Evolutionary conservation across 2,888 invertebrate genomes (phyloP).

Genomic region (Slavum lentiscoides): DNA sequence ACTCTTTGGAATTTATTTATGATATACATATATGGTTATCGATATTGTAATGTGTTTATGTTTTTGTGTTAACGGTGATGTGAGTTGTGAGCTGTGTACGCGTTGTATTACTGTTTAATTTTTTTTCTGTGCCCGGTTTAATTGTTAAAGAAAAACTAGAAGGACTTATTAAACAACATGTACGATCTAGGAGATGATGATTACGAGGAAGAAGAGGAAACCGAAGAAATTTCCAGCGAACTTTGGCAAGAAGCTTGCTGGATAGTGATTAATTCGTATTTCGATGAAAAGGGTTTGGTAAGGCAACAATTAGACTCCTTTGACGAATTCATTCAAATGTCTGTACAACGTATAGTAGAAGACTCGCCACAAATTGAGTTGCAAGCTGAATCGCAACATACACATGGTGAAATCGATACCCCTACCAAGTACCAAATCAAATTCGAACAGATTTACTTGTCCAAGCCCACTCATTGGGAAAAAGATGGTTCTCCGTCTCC

Average conservation of each 20-base stretch:
- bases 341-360: constrained; percentile 98
- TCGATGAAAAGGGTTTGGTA: constrained; percentile 99
- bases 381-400: constrained; percentile 96
- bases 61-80: background rate
- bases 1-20: constrained; percentile 25
- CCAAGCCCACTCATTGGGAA: constrained; percentile 99
- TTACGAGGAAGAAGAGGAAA: constrained; percentile 76
- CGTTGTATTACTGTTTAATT: background rate
- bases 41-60: background rate
- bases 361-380: constrained; percentile 98
- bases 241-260: constrained; percentile 99
- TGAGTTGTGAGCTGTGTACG: background rate
- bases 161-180: background rate
- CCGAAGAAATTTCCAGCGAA: constrained; percentile 95
- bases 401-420: constrained; percentile 86
- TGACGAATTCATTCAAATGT: constrained; percentile 99
- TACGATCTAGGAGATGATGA: constrained; percentile 45
- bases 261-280: constrained; percentile 99
- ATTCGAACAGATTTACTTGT: constrained; percentile 98
- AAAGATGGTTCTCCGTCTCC: constrained; percentile 99
- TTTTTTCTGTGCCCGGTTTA: background rate
- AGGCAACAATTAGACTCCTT: constrained; percentile 98
- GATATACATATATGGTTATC: background rate
- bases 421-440: constrained; percentile 90
- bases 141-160: background rate